Evolutionary conservation across 2,888 invertebrate genomes (phyloP).

Genomic region (Lithodes maja): DNA sequence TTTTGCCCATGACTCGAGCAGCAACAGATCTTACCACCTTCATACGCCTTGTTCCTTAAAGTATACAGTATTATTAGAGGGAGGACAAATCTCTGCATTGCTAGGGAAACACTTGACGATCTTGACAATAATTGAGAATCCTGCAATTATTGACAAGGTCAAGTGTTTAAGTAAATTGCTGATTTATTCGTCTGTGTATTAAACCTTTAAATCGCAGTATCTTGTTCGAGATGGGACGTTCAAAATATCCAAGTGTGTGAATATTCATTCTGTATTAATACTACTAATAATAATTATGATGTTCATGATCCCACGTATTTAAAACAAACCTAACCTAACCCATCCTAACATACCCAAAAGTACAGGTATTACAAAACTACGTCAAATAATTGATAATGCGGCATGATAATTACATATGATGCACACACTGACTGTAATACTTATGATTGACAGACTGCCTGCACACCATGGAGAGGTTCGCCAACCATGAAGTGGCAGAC

Average conservation of each 20-base stretch:
- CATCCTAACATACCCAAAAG: conserved; percentile 1
- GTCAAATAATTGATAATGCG: conserved; percentile 11
- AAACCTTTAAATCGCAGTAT: neutral
- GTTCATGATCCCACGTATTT: neutral
- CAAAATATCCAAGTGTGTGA: conserved; percentile 12
- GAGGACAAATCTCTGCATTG: too few relatives aligned
- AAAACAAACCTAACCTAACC: conserved; percentile 17
- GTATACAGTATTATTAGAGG: too few relatives aligned
- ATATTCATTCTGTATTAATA: conserved; percentile 16
- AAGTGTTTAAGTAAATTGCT: conserved; percentile 7
- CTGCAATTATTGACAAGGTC: conserved; percentile 8
- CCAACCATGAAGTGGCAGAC: conserved; percentile 21
- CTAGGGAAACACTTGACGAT: too few relatives aligned
- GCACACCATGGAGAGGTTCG: neutral
- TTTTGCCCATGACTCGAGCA: too few relatives aligned
- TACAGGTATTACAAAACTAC: conserved; percentile 16
- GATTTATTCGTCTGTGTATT: neutral
- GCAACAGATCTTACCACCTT: too few relatives aligned
- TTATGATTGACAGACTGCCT: conserved; percentile 5
- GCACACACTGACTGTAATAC: conserved; percentile 13
- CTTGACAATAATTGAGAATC: too few relatives aligned
- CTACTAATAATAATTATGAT: neutral
- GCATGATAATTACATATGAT: conserved; percentile 28
- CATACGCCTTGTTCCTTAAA: too few relatives aligned
- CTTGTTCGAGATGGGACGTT: conserved; percentile 14